Evolutionary conservation across 2,113 vertebrate species (phyloP).

Genomic region (Tamias sibiricus): DNA sequence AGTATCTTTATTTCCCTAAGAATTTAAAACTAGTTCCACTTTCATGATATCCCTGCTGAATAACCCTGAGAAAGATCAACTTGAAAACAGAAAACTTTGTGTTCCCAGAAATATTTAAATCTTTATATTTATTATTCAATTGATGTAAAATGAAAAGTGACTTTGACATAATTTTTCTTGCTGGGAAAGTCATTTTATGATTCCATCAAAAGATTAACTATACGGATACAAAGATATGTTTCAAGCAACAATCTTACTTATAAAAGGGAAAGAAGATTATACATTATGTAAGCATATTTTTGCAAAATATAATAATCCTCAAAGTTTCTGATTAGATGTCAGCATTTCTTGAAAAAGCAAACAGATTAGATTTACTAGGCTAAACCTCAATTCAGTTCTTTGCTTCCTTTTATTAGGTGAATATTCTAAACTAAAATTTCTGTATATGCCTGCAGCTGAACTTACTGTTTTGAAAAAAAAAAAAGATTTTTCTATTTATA

Average conservation of each 20-base stretch:
- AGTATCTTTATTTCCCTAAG: neutral
- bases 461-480: neutral
- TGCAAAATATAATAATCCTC: constrained; percentile 30
- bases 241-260: neutral
- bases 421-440: constrained; percentile 1
- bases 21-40: neutral
- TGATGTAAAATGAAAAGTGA: neutral
- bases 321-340: constrained; percentile 50
- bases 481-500: neutral
- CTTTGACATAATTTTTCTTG: constrained; percentile 29
- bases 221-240: neutral
- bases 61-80: neutral
- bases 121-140: neutral
- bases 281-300: constrained; percentile 30
- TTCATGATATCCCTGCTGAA: neutral
- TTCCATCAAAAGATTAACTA: constrained; percentile 26
- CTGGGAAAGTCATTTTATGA: constrained; percentile 24
- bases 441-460: constrained; percentile 4
- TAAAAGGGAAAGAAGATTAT: neutral
- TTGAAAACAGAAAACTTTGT: neutral
- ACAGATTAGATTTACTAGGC: neutral
- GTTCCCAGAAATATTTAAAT: neutral
- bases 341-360: constrained; percentile 45
- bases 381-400: neutral
- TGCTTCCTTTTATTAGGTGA: constrained; percentile 16